Evolutionary conservation across 1,140 invertebrate species (phyloP).

Genomic region (Lysiphlebus fabarum): DNA sequence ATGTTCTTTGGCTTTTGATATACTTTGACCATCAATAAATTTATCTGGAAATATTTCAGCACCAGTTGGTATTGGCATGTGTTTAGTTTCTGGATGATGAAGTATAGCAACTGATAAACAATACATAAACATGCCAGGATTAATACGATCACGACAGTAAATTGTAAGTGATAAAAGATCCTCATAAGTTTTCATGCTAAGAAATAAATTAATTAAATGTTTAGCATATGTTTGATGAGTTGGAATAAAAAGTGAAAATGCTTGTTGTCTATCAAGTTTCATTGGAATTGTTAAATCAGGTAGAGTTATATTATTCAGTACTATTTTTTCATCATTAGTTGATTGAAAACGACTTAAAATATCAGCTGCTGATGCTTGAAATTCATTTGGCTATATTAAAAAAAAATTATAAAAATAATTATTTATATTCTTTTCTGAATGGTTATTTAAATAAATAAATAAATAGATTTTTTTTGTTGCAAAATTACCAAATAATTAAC

Average conservation of each 20-base stretch:
- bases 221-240: constrained; percentile 67
- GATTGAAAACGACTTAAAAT: constrained; percentile 61
- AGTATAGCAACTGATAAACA: constrained; percentile 70
- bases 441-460: too few relatives aligned
- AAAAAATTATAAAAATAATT: too few relatives aligned
- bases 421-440: too few relatives aligned
- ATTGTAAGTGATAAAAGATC: constrained; percentile 68
- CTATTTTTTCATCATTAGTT: constrained; percentile 52
- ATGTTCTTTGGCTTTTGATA: constrained; percentile 67
- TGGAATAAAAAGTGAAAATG: constrained; percentile 75
- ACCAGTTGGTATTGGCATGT: constrained; percentile 67
- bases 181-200: constrained; percentile 68
- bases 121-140: constrained; percentile 76
- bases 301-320: constrained; percentile 64
- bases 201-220: constrained; percentile 69
- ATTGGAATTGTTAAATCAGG: constrained; percentile 67
- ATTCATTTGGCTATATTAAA: constrained; percentile 60
- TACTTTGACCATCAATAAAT: constrained; percentile 70
- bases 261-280: constrained; percentile 63
- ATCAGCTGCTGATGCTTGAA: constrained; percentile 54
- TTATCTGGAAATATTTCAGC: constrained; percentile 74
- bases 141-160: constrained; percentile 70
- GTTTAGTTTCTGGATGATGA: constrained; percentile 71
- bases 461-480: background rate
- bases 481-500: constrained; percentile 47